Evolutionary conservation across 2,113 vertebrate species (phyloP).

Genomic region (Talpa occidentalis): DNA sequence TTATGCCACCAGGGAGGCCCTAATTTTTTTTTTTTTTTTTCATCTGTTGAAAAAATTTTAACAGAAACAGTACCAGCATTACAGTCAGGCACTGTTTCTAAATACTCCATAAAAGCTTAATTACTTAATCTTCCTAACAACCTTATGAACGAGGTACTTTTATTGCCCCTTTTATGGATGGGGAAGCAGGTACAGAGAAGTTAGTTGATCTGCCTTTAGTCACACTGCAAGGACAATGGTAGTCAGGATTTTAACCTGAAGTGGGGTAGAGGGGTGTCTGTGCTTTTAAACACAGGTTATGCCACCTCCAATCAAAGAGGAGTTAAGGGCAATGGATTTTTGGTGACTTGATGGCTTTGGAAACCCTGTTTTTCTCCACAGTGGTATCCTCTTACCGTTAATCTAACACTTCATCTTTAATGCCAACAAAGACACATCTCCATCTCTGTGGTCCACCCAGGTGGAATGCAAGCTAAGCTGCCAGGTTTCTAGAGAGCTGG

Average conservation of each 20-base stretch:
- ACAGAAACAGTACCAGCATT: background rate
- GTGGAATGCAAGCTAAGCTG: fast-evolving
- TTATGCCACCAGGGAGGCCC: too few species aligned
- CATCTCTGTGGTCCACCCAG: fast-evolving
- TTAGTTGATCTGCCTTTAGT: background rate
- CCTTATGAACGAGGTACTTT: background rate
- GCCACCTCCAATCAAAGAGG: background rate
- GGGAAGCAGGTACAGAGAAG: background rate
- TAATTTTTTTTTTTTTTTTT: background rate
- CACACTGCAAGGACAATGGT: background rate
- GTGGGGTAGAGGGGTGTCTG: background rate
- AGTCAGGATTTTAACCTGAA: background rate
- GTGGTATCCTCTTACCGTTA: background rate
- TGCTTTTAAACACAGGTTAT: background rate
- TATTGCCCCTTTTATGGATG: background rate
- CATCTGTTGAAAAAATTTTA: background rate
- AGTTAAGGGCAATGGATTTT: background rate
- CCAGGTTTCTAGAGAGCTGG: background rate
- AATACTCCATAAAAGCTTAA: background rate
- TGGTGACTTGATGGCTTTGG: background rate
- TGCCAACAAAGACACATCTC: fast-evolving
- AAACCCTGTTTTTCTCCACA: background rate
- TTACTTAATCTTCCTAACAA: background rate
- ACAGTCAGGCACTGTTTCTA: background rate
- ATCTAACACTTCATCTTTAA: background rate